A percentile compares a stretch with the other conserved stretches of the same genome.
Conservation (phyloP, 23 tunicate species). For the Halocynthia roretzi region DNA sequence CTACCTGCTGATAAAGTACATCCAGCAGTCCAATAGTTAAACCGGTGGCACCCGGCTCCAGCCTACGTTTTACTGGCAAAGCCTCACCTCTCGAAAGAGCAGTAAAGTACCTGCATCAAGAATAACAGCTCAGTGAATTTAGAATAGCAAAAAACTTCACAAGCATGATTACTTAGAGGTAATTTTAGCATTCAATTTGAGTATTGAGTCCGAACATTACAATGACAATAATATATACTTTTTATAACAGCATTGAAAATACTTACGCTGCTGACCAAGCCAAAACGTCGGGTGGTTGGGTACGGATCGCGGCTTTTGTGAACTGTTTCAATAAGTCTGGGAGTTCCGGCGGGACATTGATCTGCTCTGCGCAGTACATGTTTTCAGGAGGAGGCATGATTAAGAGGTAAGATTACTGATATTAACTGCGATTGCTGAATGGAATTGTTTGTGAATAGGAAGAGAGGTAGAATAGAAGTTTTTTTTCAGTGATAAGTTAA, state of each 20-base stretch:
- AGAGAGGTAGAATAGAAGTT: no score
- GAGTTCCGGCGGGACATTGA: slow-evolving; percentile 89
- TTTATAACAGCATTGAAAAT: slow-evolving; percentile 1
- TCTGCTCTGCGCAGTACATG: slow-evolving; percentile 97
- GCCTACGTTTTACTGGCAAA: slow-evolving; percentile 81
- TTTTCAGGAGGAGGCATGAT: slow-evolving; percentile 84
- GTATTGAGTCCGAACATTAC: background rate
- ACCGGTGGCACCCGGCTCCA: slow-evolving; percentile 79
- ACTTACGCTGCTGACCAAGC: slow-evolving; percentile 98
- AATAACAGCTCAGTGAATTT: background rate
- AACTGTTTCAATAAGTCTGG: slow-evolving; percentile 92
- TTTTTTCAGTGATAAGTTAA: no score
- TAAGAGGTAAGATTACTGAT: no score
- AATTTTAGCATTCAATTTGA: background rate
- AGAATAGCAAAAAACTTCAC: no score
- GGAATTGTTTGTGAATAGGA: no score
- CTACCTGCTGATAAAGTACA: slow-evolving; percentile 55
- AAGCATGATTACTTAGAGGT: no score
- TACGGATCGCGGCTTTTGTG: slow-evolving; percentile 96
- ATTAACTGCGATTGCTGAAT: no score
- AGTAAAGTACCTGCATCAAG: slow-evolving; percentile 59
- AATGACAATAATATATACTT: background rate
- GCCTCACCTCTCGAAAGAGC: slow-evolving; percentile 77
- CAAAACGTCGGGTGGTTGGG: slow-evolving; percentile 93
- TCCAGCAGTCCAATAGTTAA: slow-evolving; percentile 92